These are phyloP conservation scores for Caenorhabditis sulstoni DNA, from an alignment of 2,888 invertebrate genomes.

Conservation along the genomic window DNA sequence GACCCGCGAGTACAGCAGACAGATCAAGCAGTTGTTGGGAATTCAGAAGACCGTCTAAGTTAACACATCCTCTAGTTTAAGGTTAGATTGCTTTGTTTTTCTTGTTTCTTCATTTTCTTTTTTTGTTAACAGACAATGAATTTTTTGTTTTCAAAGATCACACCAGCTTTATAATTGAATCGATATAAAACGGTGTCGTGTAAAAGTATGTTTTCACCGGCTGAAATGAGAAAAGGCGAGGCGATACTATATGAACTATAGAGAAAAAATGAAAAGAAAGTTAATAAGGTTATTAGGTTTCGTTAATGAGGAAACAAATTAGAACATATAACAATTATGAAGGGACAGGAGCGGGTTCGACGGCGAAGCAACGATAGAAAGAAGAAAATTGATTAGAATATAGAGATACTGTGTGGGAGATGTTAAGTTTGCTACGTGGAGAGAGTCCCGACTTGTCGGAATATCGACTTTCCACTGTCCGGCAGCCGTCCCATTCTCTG, in stretches of 20 bases:
- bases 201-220: neutral
- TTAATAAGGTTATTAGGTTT: slow-evolving; percentile 35
- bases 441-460: slow-evolving; percentile 56
- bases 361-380: neutral
- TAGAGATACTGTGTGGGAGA: neutral
- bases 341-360: neutral
- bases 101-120: neutral
- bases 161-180: neutral
- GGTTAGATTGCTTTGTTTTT: neutral
- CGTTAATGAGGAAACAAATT: slow-evolving; percentile 7
- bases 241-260: slow-evolving; percentile 14
- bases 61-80: neutral
- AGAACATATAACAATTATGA: slow-evolving; percentile 29
- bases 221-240: slow-evolving; percentile 16
- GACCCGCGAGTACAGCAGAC: slow-evolving; percentile 62
- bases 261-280: neutral
- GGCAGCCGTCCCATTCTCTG: slow-evolving; percentile 64
- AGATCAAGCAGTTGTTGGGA: slow-evolving; percentile 64
- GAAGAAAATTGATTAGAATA: slow-evolving; percentile 5
- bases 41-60: slow-evolving; percentile 2
- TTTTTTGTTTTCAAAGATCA: too few species aligned
- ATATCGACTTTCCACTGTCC: slow-evolving; percentile 57
- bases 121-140: neutral
- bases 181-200: slow-evolving; percentile 25
- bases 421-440: slow-evolving; percentile 20